phyloP scores from a whole-genome alignment of 1,140 invertebrate species.

The Drosophila littoralis region DNA sequence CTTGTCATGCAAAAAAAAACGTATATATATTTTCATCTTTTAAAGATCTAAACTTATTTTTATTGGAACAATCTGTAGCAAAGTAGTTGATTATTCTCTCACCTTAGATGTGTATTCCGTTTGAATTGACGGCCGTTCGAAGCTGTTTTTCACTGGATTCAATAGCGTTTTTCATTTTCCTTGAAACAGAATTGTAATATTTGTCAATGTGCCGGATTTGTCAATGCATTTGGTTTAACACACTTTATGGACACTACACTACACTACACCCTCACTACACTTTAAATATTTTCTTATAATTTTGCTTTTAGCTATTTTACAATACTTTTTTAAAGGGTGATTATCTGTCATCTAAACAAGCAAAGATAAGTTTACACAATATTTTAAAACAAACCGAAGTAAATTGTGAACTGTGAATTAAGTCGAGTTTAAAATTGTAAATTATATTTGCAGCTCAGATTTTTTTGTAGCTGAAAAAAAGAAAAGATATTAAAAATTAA shows the following conservation, averaged over 20 bases:
- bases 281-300: slow-evolving; percentile 8
- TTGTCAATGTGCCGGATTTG: slow-evolving; percentile 9
- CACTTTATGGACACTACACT: slow-evolving; percentile 1
- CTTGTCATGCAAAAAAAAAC: too few relatives aligned
- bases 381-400: slow-evolving; percentile 48
- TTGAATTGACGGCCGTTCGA: slow-evolving; percentile 10
- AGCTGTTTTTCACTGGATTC: slow-evolving; percentile 4
- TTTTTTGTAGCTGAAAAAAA: slow-evolving; percentile 44
- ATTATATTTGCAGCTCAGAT: slow-evolving; percentile 11
- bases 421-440: slow-evolving; percentile 8
- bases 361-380: slow-evolving; percentile 31
- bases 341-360: slow-evolving; percentile 35
- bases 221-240: not conserved
- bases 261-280: slow-evolving; percentile 8
- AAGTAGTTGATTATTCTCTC: slow-evolving; percentile 14
- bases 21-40: too few relatives aligned
- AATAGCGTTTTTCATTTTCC: slow-evolving; percentile 40
- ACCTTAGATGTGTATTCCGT: slow-evolving; percentile 46
- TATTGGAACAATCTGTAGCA: slow-evolving; percentile 1
- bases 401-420: slow-evolving; percentile 14
- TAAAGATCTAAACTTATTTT: not conserved
- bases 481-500: not conserved
- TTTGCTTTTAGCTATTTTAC: not conserved
- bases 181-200: slow-evolving; percentile 4
- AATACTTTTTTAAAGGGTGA: not conserved